These are phyloP conservation scores for Philereme vetulata DNA, from an alignment of 2,888 invertebrate genomes.

Conservation along the genomic window DNA sequence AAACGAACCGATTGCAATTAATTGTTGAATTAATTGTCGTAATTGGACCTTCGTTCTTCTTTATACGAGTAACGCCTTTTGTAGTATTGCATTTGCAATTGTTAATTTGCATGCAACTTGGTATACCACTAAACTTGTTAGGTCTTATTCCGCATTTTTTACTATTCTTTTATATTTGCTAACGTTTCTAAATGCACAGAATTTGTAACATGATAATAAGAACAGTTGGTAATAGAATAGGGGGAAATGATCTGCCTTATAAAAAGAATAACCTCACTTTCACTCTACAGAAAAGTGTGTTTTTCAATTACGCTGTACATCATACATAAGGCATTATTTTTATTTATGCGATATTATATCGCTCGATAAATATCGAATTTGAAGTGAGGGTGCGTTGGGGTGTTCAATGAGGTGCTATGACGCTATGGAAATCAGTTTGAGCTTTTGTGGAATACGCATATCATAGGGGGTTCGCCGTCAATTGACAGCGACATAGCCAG, in stretches of 20 bases:
- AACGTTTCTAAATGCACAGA: neutral
- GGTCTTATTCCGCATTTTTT: neutral
- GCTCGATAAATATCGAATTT: constrained; percentile 55
- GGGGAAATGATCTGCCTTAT: neutral
- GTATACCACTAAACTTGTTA: constrained; percentile 2
- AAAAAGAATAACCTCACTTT: neutral
- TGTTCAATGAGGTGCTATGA: constrained; percentile 48
- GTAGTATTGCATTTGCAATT: constrained; percentile 4
- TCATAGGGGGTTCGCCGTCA: constrained; percentile 28
- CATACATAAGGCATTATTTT: constrained; percentile 23
- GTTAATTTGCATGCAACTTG: constrained; percentile 7
- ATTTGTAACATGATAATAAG: neutral
- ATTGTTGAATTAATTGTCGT: constrained; percentile 33
- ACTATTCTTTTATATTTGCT: no score
- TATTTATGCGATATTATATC: constrained; percentile 39
- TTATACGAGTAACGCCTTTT: constrained; percentile 25
- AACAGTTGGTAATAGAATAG: neutral
- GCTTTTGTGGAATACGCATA: constrained; percentile 26
- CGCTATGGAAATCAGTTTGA: constrained; percentile 54
- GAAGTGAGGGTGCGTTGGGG: constrained; percentile 40
- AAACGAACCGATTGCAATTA: constrained; percentile 17
- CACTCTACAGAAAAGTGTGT: constrained; percentile 1
- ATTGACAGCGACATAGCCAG: constrained; percentile 3
- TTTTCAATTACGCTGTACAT: constrained; percentile 30
- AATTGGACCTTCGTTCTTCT: constrained; percentile 35